Percentiles rank a stretch among this genome's conserved stretches.
These are phyloP conservation scores for Drosophila pseudoobscura DNA, from an alignment of 1,140 invertebrate genomes.

Conservation along the genomic window DNA sequence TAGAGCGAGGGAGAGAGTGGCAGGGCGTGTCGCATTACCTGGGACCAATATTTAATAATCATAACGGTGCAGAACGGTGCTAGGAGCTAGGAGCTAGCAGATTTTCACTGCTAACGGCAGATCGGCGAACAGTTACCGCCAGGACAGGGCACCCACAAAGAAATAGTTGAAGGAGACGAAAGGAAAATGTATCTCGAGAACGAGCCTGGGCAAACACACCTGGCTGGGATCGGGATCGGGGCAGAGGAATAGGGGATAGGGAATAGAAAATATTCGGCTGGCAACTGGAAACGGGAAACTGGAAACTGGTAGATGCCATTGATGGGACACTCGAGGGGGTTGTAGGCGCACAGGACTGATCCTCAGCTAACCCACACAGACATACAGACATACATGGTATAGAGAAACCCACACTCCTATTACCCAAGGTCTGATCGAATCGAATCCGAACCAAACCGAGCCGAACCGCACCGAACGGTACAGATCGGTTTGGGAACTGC, in stretches of 20 bases:
- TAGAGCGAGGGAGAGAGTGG: background rate
- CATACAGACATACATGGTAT: slow-evolving; percentile 16
- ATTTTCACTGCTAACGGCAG: slow-evolving; percentile 71
- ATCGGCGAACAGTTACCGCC: slow-evolving; percentile 32
- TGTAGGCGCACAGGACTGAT: background rate
- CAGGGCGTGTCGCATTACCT: slow-evolving; percentile 70
- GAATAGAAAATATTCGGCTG: background rate
- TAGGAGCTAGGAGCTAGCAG: background rate
- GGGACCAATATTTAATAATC: slow-evolving; percentile 67
- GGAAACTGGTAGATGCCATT: slow-evolving; percentile 16
- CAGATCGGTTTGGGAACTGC: background rate
- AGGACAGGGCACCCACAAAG: slow-evolving; percentile 49
- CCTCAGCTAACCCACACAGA: slow-evolving; percentile 1
- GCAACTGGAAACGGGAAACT: slow-evolving; percentile 34
- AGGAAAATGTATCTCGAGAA: slow-evolving; percentile 21
- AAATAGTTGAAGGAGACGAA: background rate
- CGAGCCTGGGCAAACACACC: slow-evolving; percentile 58
- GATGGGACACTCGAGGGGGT: slow-evolving; percentile 2
- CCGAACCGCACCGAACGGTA: too few species aligned
- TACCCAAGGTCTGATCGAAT: slow-evolving; percentile 17
- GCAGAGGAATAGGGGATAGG: slow-evolving; percentile 34
- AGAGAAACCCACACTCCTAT: slow-evolving; percentile 19
- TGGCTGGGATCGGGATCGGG: slow-evolving; percentile 23
- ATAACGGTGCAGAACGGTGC: slow-evolving; percentile 55
- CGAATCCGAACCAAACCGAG: background rate